These are phyloP conservation scores for Heterotis niloticus DNA, from an alignment of 2,113 vertebrate species.

Conservation along the genomic window DNA sequence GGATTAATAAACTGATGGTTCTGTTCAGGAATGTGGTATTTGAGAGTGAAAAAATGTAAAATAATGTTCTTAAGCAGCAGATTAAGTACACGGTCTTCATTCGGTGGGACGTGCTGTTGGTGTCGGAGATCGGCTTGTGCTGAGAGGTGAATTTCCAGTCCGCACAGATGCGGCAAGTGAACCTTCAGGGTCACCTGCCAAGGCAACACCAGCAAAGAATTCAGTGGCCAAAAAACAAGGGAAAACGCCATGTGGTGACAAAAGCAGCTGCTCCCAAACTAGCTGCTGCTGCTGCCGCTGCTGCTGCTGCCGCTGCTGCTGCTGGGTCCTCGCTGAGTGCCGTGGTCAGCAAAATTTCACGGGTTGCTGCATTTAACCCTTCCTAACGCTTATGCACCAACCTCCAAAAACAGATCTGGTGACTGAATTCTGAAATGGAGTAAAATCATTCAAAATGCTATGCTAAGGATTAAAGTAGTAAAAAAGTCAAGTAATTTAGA, in stretches of 20 bases:
- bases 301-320: constrained; percentile 3
- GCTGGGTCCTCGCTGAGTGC: constrained; percentile 19
- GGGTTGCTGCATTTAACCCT: not conserved
- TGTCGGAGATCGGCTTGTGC: too few species aligned
- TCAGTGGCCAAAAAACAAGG: constrained; percentile 9
- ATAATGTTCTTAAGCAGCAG: too few species aligned
- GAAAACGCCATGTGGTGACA: constrained; percentile 22
- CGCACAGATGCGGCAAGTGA: not conserved
- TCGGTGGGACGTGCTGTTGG: too few species aligned
- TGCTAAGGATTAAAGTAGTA: not conserved
- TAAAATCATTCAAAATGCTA: not conserved
- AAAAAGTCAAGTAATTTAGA: not conserved
- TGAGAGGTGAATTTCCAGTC: too few species aligned
- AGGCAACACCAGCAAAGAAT: not conserved
- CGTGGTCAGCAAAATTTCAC: not conserved
- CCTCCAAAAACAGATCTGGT: not conserved
- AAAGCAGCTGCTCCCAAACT: constrained; percentile 14
- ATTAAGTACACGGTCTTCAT: too few species aligned
- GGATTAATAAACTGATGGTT: not conserved
- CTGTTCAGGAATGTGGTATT: too few species aligned
- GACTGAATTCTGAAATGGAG: not conserved
- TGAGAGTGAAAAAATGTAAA: too few species aligned
- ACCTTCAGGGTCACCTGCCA: constrained; percentile 1
- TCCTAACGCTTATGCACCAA: not conserved
- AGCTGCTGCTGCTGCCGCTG: not conserved